These are phyloP conservation scores for Amphimallon solstitiale DNA, from an alignment of 2,888 invertebrate species.

Conservation along the genomic window DNA sequence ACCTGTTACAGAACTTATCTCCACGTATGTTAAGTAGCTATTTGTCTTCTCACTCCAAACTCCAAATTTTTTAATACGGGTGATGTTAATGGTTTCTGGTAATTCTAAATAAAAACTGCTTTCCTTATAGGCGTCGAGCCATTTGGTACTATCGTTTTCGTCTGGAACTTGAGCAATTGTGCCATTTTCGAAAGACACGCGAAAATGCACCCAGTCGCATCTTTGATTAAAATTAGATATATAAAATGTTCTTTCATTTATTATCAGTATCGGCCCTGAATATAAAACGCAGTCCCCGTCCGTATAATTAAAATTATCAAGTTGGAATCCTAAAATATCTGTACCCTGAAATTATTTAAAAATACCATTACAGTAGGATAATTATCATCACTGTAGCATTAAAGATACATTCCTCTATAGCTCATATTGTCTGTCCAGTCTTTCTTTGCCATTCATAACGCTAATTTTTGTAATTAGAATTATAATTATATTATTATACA, in stretches of 20 bases:
- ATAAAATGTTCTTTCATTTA: conserved; percentile 21
- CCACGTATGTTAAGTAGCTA: not conserved
- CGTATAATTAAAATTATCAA: not conserved
- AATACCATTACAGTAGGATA: not conserved
- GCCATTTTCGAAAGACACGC: conserved; percentile 3
- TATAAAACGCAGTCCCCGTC: not conserved
- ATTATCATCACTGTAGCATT: too few relatives aligned
- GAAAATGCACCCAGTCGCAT: not conserved
- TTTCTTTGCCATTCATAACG: too few relatives aligned
- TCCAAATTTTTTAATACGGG: conserved; percentile 20
- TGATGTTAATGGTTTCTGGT: conserved; percentile 5
- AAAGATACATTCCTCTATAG: too few relatives aligned
- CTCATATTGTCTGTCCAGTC: too few relatives aligned
- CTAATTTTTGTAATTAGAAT: too few relatives aligned
- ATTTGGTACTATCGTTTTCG: conserved; percentile 11
- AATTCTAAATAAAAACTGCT: conserved; percentile 22
- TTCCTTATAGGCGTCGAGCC: conserved; percentile 4
- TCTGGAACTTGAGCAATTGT: conserved; percentile 5
- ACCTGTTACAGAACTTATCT: conserved; percentile 2
- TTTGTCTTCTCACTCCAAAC: conserved; percentile 9
- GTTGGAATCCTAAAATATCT: conserved; percentile 13
- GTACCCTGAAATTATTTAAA: conserved; percentile 5
- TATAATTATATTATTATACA: too few relatives aligned
- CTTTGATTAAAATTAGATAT: conserved; percentile 23
- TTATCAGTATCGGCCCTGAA: conserved; percentile 25